Base-by-base conservation (phyloP, 1,140 invertebrate genomes). In the Cotesia typhae region DNA sequence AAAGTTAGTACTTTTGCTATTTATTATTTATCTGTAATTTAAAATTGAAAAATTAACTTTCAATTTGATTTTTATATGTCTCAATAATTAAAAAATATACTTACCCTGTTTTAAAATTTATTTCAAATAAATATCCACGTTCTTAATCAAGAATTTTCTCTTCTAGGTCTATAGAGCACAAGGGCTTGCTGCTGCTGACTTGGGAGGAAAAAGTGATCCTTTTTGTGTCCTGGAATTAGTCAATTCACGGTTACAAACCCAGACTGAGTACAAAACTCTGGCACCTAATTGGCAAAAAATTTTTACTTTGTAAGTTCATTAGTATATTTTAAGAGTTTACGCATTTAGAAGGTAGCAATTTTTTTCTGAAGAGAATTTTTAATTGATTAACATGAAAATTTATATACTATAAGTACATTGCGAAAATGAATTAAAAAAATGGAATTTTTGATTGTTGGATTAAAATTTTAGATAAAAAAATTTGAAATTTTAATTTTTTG, bases 211-310 rank as follows among this genome's bases (percentile, higher is more conserved):
- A 81, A 95, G 94, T 76, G 98, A 99, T 88, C 98, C 98, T 0
- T 99, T 99, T 85, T 98, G 96, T 87, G 97, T 99, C 0, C 80
- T 99, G 1, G 97, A 99, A 85, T 85, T 99, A 63, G 94, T 96
- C 3, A 99, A 99, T 86, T 91, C 96, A 0, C 90, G 97, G 63
- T 88, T 99, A 52, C 97, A 99, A 86, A 99, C 98, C 0, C 97
- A 99, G 84, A 99, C 98, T 0, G 97, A 99, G 84, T 99, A 99
- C 84, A 99, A 99, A 85, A 99, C 98, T 0, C 87, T 99, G 3
- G 91, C 93, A 63, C 98, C 98, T 0, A 95, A 93, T 73, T 99
- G 98, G 98, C 96, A 98, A 85, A 99, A 99, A 88, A 95, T 98
- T 76, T 99, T 99, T 83, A 97, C 95, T 51, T 98, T 99, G 95